Percentiles rank a stretch among this genome's conserved stretches.
Conservation (phyloP, 2,797 vertebrate genomes). For the Protonibea diacanthus region DNA sequence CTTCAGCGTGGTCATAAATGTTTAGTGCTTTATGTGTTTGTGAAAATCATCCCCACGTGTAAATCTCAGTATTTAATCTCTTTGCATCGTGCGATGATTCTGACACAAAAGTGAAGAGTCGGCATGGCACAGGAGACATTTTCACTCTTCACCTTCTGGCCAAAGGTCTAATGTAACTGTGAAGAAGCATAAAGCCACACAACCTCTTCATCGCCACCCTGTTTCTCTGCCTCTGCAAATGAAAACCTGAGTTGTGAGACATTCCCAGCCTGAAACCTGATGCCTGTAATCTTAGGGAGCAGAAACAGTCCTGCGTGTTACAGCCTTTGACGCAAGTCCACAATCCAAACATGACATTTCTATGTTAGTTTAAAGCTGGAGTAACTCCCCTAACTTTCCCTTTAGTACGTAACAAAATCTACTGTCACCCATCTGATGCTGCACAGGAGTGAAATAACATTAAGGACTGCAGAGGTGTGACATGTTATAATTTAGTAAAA, state of each 20-base stretch:
- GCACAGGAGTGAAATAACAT: slow-evolving; percentile 7
- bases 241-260: slow-evolving; percentile 47
- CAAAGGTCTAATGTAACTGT: slow-evolving; percentile 14
- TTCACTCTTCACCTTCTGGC: not conserved
- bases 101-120: not conserved
- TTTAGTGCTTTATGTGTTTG: not conserved
- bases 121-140: not conserved
- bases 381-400: slow-evolving; percentile 13
- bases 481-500: slow-evolving; percentile 28
- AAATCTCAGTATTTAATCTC: not conserved
- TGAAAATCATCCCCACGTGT: not conserved
- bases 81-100: not conserved
- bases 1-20: not conserved
- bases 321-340: slow-evolving; percentile 51
- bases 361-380: slow-evolving; percentile 53
- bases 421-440: not conserved
- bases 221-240: slow-evolving; percentile 43
- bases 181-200: slow-evolving; percentile 26
- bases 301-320: slow-evolving; percentile 53
- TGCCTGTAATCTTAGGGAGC: slow-evolving; percentile 58
- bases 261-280: slow-evolving; percentile 65
- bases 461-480: not conserved
- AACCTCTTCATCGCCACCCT: slow-evolving; percentile 42
- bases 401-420: not conserved
- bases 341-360: slow-evolving; percentile 71